Percentiles rank a stretch among this genome's conserved stretches.
Conservation (phyloP, 2,797 vertebrate species). For the Prionace glauca region DNA sequence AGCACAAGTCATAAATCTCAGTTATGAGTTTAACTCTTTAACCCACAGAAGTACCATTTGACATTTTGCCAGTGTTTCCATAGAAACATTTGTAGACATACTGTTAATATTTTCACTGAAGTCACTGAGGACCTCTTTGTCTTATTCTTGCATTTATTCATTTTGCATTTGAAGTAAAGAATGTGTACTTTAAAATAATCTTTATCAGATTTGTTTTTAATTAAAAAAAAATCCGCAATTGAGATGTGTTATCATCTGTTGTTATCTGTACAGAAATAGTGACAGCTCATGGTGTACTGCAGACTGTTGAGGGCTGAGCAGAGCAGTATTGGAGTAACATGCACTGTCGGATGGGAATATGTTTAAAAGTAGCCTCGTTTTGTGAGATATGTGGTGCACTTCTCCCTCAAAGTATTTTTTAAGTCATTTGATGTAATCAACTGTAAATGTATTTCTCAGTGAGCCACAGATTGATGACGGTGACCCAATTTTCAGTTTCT, state of each 20-base stretch:
- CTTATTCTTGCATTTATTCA: background rate
- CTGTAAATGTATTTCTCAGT: background rate
- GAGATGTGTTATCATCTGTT: background rate
- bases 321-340: background rate
- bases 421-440: background rate
- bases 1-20: constrained; percentile 22
- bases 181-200: background rate
- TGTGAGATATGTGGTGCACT: background rate
- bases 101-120: constrained; percentile 30
- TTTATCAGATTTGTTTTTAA: background rate
- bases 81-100: constrained; percentile 35
- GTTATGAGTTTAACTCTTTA: constrained; percentile 39
- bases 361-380: background rate
- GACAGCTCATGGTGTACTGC: background rate
- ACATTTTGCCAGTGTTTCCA: constrained; percentile 34
- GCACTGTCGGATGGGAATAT: background rate
- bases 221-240: background rate
- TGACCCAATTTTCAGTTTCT: background rate
- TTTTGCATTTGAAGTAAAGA: constrained; percentile 27
- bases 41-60: constrained; percentile 26
- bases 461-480: background rate
- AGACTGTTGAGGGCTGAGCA: background rate
- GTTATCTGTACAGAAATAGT: background rate
- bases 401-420: background rate
- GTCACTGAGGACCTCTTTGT: constrained; percentile 16